These are phyloP conservation scores for Macrocentrus cingulum DNA, from an alignment of 1,140 invertebrate genomes.

Conservation along the genomic window DNA sequence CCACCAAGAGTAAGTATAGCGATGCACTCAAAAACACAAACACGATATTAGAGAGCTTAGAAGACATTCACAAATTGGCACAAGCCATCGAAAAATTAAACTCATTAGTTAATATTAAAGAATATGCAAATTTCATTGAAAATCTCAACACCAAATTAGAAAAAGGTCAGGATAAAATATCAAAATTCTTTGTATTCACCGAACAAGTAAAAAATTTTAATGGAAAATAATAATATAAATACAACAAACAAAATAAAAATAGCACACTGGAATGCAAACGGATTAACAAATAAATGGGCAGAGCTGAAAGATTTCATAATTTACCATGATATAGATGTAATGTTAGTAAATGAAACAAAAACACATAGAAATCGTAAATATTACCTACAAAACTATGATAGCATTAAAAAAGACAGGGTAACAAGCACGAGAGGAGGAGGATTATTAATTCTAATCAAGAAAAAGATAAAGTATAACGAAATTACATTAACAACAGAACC, in stretches of 20 bases:
- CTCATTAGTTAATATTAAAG: slow-evolving; percentile 2
- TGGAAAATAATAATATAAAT: neutral
- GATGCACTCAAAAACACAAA: too few relatives aligned
- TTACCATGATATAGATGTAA: neutral
- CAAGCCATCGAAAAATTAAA: too few relatives aligned
- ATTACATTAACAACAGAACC: neutral
- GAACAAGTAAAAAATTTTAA: neutral
- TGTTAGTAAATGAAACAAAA: slow-evolving; percentile 14
- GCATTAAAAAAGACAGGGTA: neutral
- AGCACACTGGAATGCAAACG: slow-evolving; percentile 23
- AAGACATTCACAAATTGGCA: too few relatives aligned
- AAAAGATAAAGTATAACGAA: neutral
- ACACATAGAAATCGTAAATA: neutral
- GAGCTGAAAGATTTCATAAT: slow-evolving; percentile 10
- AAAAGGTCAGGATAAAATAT: neutral
- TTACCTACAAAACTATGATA: neutral
- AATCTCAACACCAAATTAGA: slow-evolving; percentile 3
- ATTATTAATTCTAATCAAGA: slow-evolving; percentile 6
- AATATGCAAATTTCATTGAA: neutral
- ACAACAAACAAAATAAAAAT: slow-evolving; percentile 16
- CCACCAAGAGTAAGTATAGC: too few relatives aligned
- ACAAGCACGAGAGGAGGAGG: slow-evolving; percentile 1
- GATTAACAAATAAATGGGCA: neutral
- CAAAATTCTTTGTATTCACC: neutral
- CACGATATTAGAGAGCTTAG: too few relatives aligned